Evolutionary conservation across 2,888 invertebrate genomes (phyloP), one percentile per base, ranked within the genome.

Genomic region (Cryptocheilus praepositus): DNA sequence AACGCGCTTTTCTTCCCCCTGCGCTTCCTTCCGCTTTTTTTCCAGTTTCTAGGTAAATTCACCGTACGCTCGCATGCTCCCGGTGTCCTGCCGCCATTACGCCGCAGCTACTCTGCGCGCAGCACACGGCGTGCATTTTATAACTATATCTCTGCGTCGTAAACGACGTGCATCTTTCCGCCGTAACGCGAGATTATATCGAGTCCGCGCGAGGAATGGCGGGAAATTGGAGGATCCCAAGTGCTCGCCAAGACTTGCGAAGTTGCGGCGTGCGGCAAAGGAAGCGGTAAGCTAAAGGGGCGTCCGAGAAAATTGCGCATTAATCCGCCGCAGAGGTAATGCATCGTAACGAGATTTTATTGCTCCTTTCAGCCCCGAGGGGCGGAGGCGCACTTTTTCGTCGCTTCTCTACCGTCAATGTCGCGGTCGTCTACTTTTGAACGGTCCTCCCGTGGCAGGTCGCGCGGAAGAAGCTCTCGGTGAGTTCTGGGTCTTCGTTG

Each of bases 151-250:
- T 28, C 3, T 3, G 5, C 11, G 3, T 7, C 22, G 36, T 3
- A n/a, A 49, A 21, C 16, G 22, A 3, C 49, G 19, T 46, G 13
- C 59, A 2, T n/a, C 2, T n/a, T 4, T 54, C 5, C 18, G 13
- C 22, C 19, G n/a, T 49, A 49, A 49, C 49, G 18, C 49, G 49
- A 49, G 49, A 19, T 19, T 16, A 49, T 49, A 16, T 19, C 49
- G 16, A 5, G 49, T 3, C 49, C 49, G 49, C 8, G n/a, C n/a
- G 49, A 19, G n/a, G 49, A 3, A 57, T 45, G 61, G 64, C 65
- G 44, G 65, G 56, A 61, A 70, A 71, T 71, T 71, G 70, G 54
- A 64, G 69, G 58, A 60, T 56, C 55, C 52, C 36, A 25, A 45
- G 43, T 51, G 13, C 45, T 45, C 49, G 15, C 43, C 28, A 49